These are phyloP conservation scores for Magallana ariakensis DNA, from an alignment of 1,140 invertebrate genomes.

Conservation along the genomic window DNA sequence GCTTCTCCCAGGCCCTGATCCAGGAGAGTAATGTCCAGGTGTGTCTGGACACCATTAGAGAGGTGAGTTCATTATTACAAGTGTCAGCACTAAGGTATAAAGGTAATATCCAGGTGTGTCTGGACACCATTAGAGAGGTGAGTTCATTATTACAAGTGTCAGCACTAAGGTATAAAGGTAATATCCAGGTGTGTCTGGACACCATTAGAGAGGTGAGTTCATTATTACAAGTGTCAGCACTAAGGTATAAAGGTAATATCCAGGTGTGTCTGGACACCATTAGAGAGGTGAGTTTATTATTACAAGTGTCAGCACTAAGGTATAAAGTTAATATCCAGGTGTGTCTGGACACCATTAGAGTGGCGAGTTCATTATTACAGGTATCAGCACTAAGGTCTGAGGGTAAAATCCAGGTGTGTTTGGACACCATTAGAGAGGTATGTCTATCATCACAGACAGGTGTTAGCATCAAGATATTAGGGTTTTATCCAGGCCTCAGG, in stretches of 20 bases:
- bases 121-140: neutral
- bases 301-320: too few species aligned
- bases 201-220: neutral
- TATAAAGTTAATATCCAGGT: neutral
- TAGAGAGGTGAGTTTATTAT: conserved; percentile 73
- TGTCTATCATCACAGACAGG: too few species aligned
- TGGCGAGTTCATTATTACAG: neutral
- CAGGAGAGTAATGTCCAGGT: conserved; percentile 81
- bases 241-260: conserved; percentile 78
- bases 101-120: neutral
- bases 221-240: too few species aligned
- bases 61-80: conserved; percentile 66
- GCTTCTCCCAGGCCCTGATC: conserved; percentile 81
- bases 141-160: neutral
- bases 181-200: neutral
- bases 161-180: neutral
- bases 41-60: conserved; percentile 79
- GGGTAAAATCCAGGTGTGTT: neutral
- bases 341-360: neutral
- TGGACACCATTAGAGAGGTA: too few species aligned
- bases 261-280: conserved; percentile 81
- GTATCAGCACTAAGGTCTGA: neutral
- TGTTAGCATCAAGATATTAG: too few species aligned
- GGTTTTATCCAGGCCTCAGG: conserved; percentile 82
- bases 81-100: too few species aligned